Base-by-base conservation (phyloP, 35 echinoderm and acorn worm species). In the Strongylocentrotus purpuratus region DNA sequence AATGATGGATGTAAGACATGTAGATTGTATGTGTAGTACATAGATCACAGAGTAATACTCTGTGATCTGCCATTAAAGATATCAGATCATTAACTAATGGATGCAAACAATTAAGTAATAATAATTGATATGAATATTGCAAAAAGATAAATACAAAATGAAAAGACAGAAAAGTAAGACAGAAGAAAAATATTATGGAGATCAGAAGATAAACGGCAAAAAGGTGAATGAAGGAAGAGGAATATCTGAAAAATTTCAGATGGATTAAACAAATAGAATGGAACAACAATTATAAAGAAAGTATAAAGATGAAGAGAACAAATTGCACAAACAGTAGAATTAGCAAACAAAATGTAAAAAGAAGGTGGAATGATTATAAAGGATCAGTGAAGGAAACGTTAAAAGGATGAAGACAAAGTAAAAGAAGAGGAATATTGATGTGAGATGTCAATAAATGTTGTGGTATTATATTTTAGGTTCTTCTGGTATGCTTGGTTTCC, bases 401-500 rank as follows among this genome's bases (percentile, higher is more conserved):
- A 59, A 59, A 7, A 14, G 50, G 60, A 20, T 65, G 17, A 70
- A 70, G 61, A 70, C 35, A 70, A 70, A 70, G 5, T 78, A n/a
- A 78, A 28, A 78, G 3, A 18, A 28, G 65, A 28, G 65, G 65
- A 78, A 78, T 78, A n/a, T 78, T 22, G 65, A 78, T 28, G 20
- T 78, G 0, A 78, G 7, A 78, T 28, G 4, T 7, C 5, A 78
- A 7, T 70, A 25, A 20, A 50, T 50, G 1, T 22, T 70, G 25
- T 25, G 2, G 22, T 70, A 22, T n/a, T 78, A 22, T 1, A 59
- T 48, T 50, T 18, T 5, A 93, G 91, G 91, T 22, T 46, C 91
- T 52, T 58, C 45, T n/a, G 91, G 91, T 7, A 93, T 93, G 91
- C 91, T 93, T 33, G 91, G 46, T 1, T 93, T 93, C 31, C 91